A percentile compares a stretch with the other conserved stretches of the same genome.
phyloP scores from a whole-genome alignment of 1,140 invertebrate genomes.

The Drosophila equinoxialis region DNA sequence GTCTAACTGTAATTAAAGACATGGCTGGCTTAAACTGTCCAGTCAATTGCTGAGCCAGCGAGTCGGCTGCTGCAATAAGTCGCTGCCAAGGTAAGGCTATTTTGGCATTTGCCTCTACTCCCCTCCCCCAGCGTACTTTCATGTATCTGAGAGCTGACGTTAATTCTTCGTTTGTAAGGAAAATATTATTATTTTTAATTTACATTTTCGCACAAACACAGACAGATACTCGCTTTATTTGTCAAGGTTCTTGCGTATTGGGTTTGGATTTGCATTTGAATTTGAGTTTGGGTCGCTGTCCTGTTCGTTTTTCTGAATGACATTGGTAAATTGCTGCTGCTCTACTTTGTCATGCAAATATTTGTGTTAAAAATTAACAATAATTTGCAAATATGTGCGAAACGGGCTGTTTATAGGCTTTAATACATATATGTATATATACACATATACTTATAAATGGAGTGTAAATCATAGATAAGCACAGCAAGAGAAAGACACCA shows the following conservation, averaged over 20 bases:
- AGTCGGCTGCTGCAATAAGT: slow-evolving; percentile 47
- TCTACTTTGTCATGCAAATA: slow-evolving; percentile 44
- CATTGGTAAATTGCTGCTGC: slow-evolving; percentile 26
- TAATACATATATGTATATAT: neutral
- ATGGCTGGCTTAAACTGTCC: slow-evolving; percentile 10
- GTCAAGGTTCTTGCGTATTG: slow-evolving; percentile 58
- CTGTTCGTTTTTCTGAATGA: slow-evolving; percentile 20
- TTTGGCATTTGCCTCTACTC: slow-evolving; percentile 56
- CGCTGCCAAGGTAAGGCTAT: slow-evolving; percentile 58
- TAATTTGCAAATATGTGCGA: slow-evolving; percentile 51
- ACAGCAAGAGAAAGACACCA: neutral
- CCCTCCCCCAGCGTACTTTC: too few species aligned
- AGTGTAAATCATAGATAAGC: neutral
- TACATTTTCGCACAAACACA: slow-evolving; percentile 43
- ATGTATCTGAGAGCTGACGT: slow-evolving; percentile 41
- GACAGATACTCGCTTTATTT: neutral
- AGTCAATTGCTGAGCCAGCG: neutral
- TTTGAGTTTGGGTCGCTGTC: slow-evolving; percentile 8
- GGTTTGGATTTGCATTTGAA: slow-evolving; percentile 1
- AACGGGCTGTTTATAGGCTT: slow-evolving; percentile 41
- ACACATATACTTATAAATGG: slow-evolving; percentile 1
- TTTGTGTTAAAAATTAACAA: slow-evolving; percentile 63
- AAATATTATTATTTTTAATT: slow-evolving; percentile 70
- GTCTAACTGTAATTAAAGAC: slow-evolving; percentile 76
- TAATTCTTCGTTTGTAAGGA: slow-evolving; percentile 49